These are phyloP conservation scores for Vulpes vulpes DNA, from an alignment of 2,113 vertebrate species.

Conservation along the genomic window DNA sequence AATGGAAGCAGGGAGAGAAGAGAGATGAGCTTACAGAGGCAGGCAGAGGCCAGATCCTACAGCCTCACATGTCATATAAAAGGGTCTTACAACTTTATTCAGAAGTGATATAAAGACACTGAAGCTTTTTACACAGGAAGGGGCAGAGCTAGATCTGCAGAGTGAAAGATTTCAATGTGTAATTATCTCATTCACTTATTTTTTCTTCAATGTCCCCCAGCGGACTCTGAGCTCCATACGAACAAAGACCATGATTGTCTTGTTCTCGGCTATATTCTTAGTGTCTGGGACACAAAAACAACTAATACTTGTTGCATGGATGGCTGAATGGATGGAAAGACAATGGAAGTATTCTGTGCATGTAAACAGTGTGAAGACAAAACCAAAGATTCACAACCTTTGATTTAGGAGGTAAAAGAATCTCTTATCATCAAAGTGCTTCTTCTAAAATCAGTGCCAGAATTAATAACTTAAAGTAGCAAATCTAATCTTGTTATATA, in stretches of 20 bases:
- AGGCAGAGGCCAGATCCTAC: not conserved
- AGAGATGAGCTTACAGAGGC: not conserved
- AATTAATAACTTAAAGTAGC: not conserved
- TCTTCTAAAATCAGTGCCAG: conserved; percentile 55
- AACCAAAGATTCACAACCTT: not conserved
- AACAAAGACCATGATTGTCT: not conserved
- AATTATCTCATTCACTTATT: conserved; percentile 33
- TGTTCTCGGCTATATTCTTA: not conserved
- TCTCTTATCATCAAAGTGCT: not conserved
- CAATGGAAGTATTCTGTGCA: not conserved
- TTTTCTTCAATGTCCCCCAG: not conserved
- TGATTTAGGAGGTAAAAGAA: conserved; percentile 46
- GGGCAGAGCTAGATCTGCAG: not conserved
- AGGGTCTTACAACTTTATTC: conserved; percentile 29
- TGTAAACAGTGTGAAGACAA: not conserved
- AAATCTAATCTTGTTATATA: conserved; percentile 14
- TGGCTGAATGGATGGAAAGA: not conserved
- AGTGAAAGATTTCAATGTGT: not conserved
- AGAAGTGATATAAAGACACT: not conserved
- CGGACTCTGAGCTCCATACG: not conserved
- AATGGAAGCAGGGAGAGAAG: not conserved
- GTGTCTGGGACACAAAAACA: not conserved
- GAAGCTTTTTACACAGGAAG: conserved; percentile 2
- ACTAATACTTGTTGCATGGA: not conserved
- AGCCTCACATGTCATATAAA: not conserved